Percentiles rank a stretch among this genome's conserved stretches.
These are phyloP conservation scores for Pocillopora verrucosa DNA, from an alignment of 64 coral and sea anemone genomes.

Conservation along the genomic window DNA sequence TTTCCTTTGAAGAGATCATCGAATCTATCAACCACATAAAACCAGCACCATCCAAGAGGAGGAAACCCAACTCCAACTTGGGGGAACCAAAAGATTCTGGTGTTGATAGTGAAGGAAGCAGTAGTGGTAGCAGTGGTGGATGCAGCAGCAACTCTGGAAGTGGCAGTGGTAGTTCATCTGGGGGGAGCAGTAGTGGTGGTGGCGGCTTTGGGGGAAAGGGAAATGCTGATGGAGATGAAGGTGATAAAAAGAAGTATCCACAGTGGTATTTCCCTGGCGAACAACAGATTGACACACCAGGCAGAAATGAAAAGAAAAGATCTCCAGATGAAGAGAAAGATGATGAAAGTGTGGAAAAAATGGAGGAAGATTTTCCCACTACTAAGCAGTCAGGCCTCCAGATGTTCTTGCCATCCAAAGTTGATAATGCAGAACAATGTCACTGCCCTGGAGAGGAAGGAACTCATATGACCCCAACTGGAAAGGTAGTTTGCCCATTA, in stretches of 20 bases:
- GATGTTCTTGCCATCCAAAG: slow-evolving; percentile 3
- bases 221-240: not conserved
- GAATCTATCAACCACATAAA: not conserved
- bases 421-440: slow-evolving; percentile 20
- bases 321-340: not conserved
- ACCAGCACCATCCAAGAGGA: not conserved
- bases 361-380: not conserved
- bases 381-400: not conserved
- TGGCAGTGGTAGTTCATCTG: not conserved
- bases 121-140: not conserved
- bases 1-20: not conserved
- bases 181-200: not conserved
- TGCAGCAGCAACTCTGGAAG: not conserved
- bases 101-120: not conserved
- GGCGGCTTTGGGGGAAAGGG: not conserved
- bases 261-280: not conserved
- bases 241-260: slow-evolving; percentile 1
- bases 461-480: too few relatives aligned
- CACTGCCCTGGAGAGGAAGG: not conserved
- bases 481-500: not conserved
- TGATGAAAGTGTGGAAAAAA: not conserved
- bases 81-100: slow-evolving; percentile 14
- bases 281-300: not conserved
- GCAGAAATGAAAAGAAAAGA: not conserved
- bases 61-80: not conserved